Base-by-base conservation (phyloP, 2,797 vertebrate genomes). In the Philypnodon macrostomus region DNA sequence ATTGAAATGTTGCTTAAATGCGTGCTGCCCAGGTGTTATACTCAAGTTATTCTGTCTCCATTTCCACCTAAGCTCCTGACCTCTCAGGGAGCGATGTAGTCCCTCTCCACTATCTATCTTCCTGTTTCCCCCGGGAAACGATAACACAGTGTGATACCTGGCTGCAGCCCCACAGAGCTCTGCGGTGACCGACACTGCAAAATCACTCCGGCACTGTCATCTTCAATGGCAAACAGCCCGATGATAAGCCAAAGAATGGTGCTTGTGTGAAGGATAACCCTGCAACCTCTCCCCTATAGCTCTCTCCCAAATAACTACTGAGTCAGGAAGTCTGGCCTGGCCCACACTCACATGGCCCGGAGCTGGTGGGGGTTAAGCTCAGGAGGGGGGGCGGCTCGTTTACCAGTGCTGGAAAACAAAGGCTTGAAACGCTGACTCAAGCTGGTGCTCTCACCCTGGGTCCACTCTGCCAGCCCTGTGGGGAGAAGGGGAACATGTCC, bases 241-340 rank as follows among this genome's bases (percentile, higher is more conserved):
- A 40, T 55, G 66, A 73, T 42, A 41, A 32, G 41, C 34, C 53
- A 42, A 49, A 67, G 42, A 64, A 56, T 24, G 65, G 50, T 34
- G 40, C 3, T 3, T 27, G 41, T 65, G 37, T 51, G 27, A 4
- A n/a, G 39, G 46, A 63, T 64, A 63, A 64, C 67, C 44, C 32
- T 5, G 17, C 70, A 55, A 34, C 58, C 56, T 58, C 49, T 67
- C 41, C 31, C 58, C 77, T 81, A 79, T 56, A 85, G 87, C 82
- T 52, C 75, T 84, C 86, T n/a, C n/a, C n/a, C n/a, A n/a, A n/a
- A n/a, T n/a, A n/a, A n/a, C n/a, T n/a, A n/a, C n/a, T 86, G 81
- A 88, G 81, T 90, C 88, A 90, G 87, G 81, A 88, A 83, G 81
- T 82, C 81, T 78, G 85, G n/a, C 73, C 70, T 73, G 75, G 76